These are phyloP conservation scores for Labeo rohita DNA, from an alignment of 2,113 vertebrate species.

Conservation along the genomic window DNA sequence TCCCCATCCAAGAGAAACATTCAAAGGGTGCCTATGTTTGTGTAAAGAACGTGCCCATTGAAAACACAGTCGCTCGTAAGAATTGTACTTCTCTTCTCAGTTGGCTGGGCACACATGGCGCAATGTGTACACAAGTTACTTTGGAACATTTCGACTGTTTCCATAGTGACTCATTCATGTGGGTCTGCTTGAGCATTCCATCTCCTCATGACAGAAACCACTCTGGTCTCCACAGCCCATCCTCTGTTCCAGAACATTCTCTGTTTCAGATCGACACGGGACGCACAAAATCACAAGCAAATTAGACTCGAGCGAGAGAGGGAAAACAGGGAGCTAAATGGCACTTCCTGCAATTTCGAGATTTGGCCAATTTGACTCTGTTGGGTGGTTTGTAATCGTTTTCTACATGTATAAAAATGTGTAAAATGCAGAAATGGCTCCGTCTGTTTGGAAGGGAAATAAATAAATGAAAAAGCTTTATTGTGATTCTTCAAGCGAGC, in stretches of 20 bases:
- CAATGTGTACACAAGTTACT: conserved; percentile 56
- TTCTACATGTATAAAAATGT: conserved; percentile 23
- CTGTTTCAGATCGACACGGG: conserved; percentile 30
- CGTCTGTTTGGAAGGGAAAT: conserved; percentile 18
- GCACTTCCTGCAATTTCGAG: conserved; percentile 42
- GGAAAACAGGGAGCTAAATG: conserved; percentile 32
- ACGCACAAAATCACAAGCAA: conserved; percentile 48
- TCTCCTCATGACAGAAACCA: conserved; percentile 59
- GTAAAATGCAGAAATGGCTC: conserved; percentile 15
- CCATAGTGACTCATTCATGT: conserved; percentile 56
- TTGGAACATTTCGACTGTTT: conserved; percentile 44
- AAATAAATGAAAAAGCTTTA: conserved; percentile 24
- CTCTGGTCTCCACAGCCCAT: conserved; percentile 55
- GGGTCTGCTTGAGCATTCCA: conserved; percentile 54
- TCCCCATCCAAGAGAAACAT: conserved; percentile 13
- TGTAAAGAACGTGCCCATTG: conserved; percentile 26
- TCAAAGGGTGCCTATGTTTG: not conserved
- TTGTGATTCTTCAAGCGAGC: conserved; percentile 34
- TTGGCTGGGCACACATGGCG: conserved; percentile 38
- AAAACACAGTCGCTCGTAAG: conserved; percentile 12
- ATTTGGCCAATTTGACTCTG: conserved; percentile 33
- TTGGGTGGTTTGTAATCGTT: conserved; percentile 7
- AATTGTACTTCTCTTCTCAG: conserved; percentile 42
- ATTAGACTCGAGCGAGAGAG: conserved; percentile 15
- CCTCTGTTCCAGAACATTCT: conserved; percentile 55